A percentile compares a stretch with the other conserved stretches of the same genome.
These are phyloP conservation scores for Orycteropus afer DNA, from an alignment of 2,113 vertebrate genomes.

Conservation along the genomic window DNA sequence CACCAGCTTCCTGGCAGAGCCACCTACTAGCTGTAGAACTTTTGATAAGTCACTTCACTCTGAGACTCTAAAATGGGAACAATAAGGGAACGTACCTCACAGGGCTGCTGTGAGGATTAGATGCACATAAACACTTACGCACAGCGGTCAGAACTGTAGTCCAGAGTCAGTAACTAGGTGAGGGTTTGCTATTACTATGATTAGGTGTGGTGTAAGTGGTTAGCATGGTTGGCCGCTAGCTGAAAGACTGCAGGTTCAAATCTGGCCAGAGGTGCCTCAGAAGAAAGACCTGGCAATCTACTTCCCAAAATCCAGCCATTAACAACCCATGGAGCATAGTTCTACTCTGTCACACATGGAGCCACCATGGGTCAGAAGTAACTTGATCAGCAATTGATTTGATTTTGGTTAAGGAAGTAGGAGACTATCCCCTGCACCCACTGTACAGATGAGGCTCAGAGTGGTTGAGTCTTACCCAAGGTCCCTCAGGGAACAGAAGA, in stretches of 20 bases:
- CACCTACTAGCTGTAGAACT: too few species aligned
- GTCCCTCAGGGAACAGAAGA: background rate
- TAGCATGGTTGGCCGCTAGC: too few species aligned
- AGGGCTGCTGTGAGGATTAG: background rate
- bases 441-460: background rate
- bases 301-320: background rate
- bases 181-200: background rate
- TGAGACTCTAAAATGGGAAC: background rate
- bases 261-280: background rate
- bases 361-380: background rate
- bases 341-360: background rate
- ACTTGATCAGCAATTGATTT: background rate
- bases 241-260: background rate
- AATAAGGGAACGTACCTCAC: background rate
- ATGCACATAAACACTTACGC: rapidly evolving
- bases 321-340: background rate
- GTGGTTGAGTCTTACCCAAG: background rate
- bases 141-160: background rate
- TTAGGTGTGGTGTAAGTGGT: background rate
- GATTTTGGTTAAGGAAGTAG: background rate
- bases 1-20: background rate
- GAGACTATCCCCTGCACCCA: background rate
- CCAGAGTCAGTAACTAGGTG: background rate
- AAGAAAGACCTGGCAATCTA: background rate
- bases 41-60: background rate